Evolutionary conservation across 2,888 invertebrate genomes (phyloP).

Genomic region (Auanema freiburgensis): DNA sequence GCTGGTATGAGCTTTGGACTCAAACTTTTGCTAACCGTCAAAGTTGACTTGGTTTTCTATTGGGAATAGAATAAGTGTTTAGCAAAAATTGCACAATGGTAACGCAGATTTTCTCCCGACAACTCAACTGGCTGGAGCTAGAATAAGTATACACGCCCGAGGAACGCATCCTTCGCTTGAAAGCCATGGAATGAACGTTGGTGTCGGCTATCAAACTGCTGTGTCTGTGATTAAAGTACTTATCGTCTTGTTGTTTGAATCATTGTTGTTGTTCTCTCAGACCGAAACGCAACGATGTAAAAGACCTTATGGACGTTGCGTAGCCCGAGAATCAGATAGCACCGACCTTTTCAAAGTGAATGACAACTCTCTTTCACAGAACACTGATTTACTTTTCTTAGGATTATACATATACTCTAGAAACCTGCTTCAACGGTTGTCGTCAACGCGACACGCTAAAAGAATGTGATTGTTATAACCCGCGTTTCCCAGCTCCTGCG

Average conservation of each 20-base stretch:
- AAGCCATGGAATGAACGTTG: constrained; percentile 36
- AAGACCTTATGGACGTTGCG: constrained; percentile 35
- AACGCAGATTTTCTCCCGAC: constrained; percentile 34
- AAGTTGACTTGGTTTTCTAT: constrained; percentile 17
- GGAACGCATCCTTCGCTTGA: constrained; percentile 30
- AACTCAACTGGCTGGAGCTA: constrained; percentile 29
- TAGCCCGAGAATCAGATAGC: constrained; percentile 1
- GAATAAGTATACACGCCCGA: constrained; percentile 24
- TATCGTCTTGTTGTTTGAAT: background rate
- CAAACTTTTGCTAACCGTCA: constrained; percentile 34
- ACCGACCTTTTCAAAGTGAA: background rate
- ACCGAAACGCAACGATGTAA: constrained; percentile 32
- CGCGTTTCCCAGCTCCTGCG: constrained; percentile 17
- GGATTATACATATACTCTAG: constrained; percentile 39
- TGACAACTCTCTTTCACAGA: background rate
- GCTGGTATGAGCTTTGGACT: constrained; percentile 45
- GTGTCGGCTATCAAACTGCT: constrained; percentile 43
- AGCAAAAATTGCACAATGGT: constrained; percentile 29
- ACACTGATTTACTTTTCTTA: constrained; percentile 6
- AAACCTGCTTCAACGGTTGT: constrained; percentile 47
- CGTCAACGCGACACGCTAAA: constrained; percentile 34
- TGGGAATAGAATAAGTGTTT: constrained; percentile 6
- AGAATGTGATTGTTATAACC: constrained; percentile 34
- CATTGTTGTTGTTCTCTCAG: constrained; percentile 9
- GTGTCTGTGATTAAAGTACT: constrained; percentile 32